Conservation (phyloP, 2,113 vertebrate genomes). For the Laticauda laticaudata region DNA sequence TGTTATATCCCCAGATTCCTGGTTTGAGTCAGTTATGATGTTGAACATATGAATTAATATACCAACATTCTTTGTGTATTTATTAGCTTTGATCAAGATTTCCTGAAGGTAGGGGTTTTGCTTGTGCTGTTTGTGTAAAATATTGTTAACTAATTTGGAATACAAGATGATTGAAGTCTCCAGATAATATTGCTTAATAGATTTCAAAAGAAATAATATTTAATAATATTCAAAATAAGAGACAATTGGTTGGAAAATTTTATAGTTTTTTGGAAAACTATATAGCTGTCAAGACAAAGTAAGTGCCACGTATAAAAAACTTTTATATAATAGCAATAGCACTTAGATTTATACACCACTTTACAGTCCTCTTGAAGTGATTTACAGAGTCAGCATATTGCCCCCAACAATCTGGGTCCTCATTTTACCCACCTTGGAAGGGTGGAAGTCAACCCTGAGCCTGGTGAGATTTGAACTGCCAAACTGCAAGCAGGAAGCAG, state of each 20-base stretch:
- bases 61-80: neutral
- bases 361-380: too few species aligned
- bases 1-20: neutral
- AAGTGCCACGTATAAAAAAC: neutral
- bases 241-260: neutral
- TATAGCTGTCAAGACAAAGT: neutral
- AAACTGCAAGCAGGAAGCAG: too few species aligned
- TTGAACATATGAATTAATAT: constrained; percentile 11
- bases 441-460: too few species aligned
- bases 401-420: too few species aligned
- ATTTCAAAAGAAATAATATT: neutral
- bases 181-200: constrained; percentile 6
- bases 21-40: neutral
- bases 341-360: too few species aligned
- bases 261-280: neutral
- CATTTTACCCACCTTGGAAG: too few species aligned
- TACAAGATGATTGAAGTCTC: neutral
- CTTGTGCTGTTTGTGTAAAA: neutral
- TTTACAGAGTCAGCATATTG: too few species aligned
- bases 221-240: neutral
- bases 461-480: too few species aligned
- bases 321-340: neutral
- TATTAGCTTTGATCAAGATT: neutral
- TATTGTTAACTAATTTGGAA: neutral
- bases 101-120: neutral